phyloP scores from a whole-genome alignment of 2,888 invertebrate species.

The Drosophila affinis region DNA sequence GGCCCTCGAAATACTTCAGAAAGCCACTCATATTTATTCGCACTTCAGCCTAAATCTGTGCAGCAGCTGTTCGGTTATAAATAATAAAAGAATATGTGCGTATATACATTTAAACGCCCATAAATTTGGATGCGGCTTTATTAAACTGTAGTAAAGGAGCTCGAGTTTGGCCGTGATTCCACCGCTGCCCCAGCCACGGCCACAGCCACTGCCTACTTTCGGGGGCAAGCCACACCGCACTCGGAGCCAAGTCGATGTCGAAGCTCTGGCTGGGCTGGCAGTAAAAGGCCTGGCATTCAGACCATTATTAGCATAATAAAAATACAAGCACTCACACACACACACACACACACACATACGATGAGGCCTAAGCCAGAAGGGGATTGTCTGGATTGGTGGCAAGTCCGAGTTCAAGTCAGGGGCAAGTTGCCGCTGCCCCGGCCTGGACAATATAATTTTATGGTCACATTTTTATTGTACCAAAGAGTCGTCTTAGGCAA shows the following conservation, averaged over 20 bases:
- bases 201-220: conserved; percentile 77
- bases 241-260: background rate
- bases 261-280: conserved; percentile 31
- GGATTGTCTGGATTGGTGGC: conserved; percentile 32
- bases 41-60: conserved; percentile 49
- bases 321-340: conserved; percentile 63
- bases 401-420: conserved; percentile 28
- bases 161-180: conserved; percentile 32
- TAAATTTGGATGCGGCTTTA: conserved; percentile 73
- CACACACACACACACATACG: conserved; percentile 21
- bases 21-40: conserved; percentile 47
- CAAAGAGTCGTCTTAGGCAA: conserved; percentile 67
- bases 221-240: conserved; percentile 53
- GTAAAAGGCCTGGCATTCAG: conserved; percentile 57
- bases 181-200: conserved; percentile 1
- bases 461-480: conserved; percentile 72
- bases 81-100: conserved; percentile 60
- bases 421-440: conserved; percentile 42
- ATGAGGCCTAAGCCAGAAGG: conserved; percentile 23
- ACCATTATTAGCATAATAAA: conserved; percentile 83
- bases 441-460: conserved; percentile 77
- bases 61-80: conserved; percentile 67
- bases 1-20: conserved; percentile 54
- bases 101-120: conserved; percentile 70
- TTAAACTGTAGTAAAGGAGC: conserved; percentile 73